Evolutionary conservation across 2,113 vertebrate species (phyloP), one percentile per base, ranked within the genome.

Genomic region (Ophiodon elongatus): DNA sequence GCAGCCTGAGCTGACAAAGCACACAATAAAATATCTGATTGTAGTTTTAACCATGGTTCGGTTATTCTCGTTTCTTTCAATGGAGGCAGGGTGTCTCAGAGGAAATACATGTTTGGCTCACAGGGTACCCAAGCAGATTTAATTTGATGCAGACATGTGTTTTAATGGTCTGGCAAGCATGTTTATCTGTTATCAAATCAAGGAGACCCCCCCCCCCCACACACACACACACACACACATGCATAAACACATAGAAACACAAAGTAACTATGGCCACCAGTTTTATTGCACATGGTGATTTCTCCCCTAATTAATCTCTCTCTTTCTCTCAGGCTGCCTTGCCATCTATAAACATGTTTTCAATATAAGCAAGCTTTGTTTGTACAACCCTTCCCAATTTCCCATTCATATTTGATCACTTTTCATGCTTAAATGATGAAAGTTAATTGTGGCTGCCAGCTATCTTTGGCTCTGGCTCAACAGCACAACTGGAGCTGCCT

Each of bases 331-430:
- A 14, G 23, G 4, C 76, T 60, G 13, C 35, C 15, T 79, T 69
- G 6, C 76, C 27, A 1, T 82, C 74, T 39, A 77, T 62, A 88
- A 91, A 88, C 79, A 83, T 64, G 19, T 76, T 80, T 87, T 82
- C 86, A 84, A 89, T 90, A 85, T 72, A 23, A 79, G 35, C 41
- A 17, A 57, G 71, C 77, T 87, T 80, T 92, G 85, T 92, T 91
- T 88, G 78, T 45, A 54, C 77, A 91, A 72, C 37, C 29, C 81
- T 45, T 65, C 31, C 66, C 77, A 85, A 89, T 90, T 87, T 86
- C 82, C 78, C 80, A 85, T 87, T 77, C 70, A 78, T 88, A 88
- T 88, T 83, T 91, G 78, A 84, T 81, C 66, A 68, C n/a, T 72
- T 65, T 60, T 84, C 80, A 76, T 82, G 89, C 76, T 81, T 79